Base-by-base conservation (phyloP, 2,113 vertebrate species). In the Elephas maximus region DNA sequence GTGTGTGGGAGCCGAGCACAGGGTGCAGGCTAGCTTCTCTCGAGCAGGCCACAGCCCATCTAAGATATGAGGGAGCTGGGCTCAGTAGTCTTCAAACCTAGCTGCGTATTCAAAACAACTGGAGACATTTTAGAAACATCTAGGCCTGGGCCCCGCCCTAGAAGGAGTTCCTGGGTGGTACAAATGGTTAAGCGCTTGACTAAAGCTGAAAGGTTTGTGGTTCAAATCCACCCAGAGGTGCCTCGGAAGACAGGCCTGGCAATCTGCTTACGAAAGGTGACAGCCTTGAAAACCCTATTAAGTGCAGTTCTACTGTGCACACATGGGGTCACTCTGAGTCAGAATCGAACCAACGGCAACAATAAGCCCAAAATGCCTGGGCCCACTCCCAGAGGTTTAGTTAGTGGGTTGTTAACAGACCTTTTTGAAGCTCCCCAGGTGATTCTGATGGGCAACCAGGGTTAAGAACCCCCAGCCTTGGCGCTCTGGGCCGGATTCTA, bases 121-220 rank as follows among this genome's bases (percentile, higher is more conserved):
- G 48, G 74, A 86, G 45, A 74, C 24, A n/a, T 71, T 63, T 80
- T n/a, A 89, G 89, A 93, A 95, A 69, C 41, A 74, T 15, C 78
- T 81, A 3, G 20, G 26, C n/a, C 53, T 78, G 76, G 82, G 17
- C 18, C n/a, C 71, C 71, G 41, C 6, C 71, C 33, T 15, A 41
- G 18, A 24, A 33, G 17, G 69, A 71, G 5, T 73, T 73, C n/a
- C 71, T 17, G n/a, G n/a, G 71, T 18, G n/a, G n/a, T 18, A 73
- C 71, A 65, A 41, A 74, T 8, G 4, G 73, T 10, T 20, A 74
- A 74, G 37, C 8, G 2, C 37, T 74, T 37, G 10, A 74, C 73
- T 74, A 21, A 17, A 73, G 71, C n/a, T 33, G 28, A 69, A 69
- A 69, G 65, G 65, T 14, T 69, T 28, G 1, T 30, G 30, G 65